A percentile compares a stretch with the other conserved stretches of the same genome.
Evolutionary conservation across 2,113 vertebrate genomes (phyloP).

Genomic region (Talpa occidentalis): DNA sequence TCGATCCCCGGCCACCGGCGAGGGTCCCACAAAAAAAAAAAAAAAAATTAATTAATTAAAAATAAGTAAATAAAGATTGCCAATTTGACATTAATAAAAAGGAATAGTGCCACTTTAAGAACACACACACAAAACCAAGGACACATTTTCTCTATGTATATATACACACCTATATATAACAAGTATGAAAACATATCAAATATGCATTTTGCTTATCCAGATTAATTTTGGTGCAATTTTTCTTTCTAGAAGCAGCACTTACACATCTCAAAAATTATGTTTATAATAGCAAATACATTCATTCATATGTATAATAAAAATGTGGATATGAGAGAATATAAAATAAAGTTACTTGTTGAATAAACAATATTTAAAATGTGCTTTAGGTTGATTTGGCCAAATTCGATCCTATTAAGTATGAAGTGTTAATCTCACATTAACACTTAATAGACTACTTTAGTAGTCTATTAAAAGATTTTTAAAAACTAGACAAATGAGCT

Average conservation of each 20-base stretch:
- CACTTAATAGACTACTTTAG: no score
- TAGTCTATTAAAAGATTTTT: neutral
- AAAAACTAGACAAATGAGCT: neutral
- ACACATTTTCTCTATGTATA: neutral
- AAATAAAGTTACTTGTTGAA: slow-evolving; percentile 29
- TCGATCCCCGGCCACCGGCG: no score
- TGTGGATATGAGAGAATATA: neutral
- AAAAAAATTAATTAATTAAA: no score
- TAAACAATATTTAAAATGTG: slow-evolving; percentile 40
- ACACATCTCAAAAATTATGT: neutral
- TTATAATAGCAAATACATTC: slow-evolving; percentile 23
- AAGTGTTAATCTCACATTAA: slow-evolving; percentile 7
- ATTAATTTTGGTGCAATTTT: neutral
- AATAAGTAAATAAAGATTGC: no score
- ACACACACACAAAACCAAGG: neutral
- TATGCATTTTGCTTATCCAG: neutral
- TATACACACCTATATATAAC: neutral
- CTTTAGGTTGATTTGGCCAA: neutral
- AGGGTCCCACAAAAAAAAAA: no score
- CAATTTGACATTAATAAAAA: slow-evolving; percentile 49
- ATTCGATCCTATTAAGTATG: neutral
- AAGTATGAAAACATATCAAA: neutral
- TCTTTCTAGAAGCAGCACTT: neutral
- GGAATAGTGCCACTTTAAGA: neutral
- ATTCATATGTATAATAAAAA: slow-evolving; percentile 4